These are phyloP conservation scores for Macropus fuliginosus DNA, from an alignment of 2,797 vertebrate species.

Conservation along the genomic window DNA sequence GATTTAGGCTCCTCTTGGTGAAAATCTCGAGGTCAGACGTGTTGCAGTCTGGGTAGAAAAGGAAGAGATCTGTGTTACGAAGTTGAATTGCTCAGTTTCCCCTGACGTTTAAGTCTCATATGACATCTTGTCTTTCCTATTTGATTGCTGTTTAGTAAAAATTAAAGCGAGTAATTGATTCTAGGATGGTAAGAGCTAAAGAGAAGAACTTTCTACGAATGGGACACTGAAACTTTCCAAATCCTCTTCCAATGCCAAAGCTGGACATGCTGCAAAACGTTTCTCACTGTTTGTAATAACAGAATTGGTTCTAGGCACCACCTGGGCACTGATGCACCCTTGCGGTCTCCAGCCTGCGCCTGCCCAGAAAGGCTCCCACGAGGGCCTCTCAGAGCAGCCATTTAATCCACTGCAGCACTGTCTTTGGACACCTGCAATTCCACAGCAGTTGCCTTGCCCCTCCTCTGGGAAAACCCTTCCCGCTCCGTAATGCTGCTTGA, in stretches of 20 bases:
- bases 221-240: background rate
- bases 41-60: background rate
- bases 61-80: background rate
- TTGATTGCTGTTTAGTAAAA: rapidly evolving
- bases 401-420: background rate
- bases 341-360: background rate
- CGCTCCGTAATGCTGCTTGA: background rate
- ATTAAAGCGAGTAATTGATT: background rate
- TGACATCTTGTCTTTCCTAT: rapidly evolving
- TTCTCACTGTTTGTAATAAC: background rate
- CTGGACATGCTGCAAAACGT: background rate
- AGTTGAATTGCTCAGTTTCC: background rate
- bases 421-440: background rate
- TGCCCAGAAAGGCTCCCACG: background rate
- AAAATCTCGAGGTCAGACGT: rapidly evolving
- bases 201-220: background rate
- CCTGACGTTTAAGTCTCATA: too few relatives aligned
- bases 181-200: background rate
- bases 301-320: background rate
- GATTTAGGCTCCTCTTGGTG: background rate
- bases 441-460: background rate
- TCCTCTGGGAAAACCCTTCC: background rate
- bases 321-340: background rate
- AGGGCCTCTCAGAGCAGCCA: background rate
- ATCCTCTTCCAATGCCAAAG: background rate